These are phyloP conservation scores for Thyatira batis DNA, from an alignment of 2,888 invertebrate species.

Conservation along the genomic window DNA sequence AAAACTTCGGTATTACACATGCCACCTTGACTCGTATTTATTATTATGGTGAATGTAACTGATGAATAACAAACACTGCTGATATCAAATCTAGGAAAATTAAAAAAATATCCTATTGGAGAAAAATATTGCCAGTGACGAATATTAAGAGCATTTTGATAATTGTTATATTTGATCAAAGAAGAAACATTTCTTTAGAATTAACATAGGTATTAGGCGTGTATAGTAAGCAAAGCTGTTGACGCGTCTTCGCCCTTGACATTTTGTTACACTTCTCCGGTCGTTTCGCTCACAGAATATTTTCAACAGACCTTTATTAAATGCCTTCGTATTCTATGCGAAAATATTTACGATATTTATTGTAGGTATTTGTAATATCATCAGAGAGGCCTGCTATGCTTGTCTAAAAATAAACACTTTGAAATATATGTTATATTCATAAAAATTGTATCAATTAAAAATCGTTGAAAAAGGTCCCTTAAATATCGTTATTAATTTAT, in stretches of 20 bases:
- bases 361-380: background rate
- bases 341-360: slow-evolving; percentile 19
- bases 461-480: too few relatives aligned
- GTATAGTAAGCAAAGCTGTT: slow-evolving; percentile 21
- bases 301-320: slow-evolving; percentile 45
- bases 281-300: slow-evolving; percentile 41
- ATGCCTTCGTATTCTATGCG: slow-evolving; percentile 39
- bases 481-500: too few relatives aligned
- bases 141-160: too few relatives aligned
- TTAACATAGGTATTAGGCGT: background rate
- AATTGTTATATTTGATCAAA: too few relatives aligned
- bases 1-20: background rate
- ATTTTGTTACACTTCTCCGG: slow-evolving; percentile 60
- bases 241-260: slow-evolving; percentile 57
- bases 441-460: too few relatives aligned
- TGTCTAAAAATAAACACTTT: background rate
- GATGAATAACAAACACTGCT: too few relatives aligned
- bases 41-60: too few relatives aligned
- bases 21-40: too few relatives aligned
- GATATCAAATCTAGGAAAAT: too few relatives aligned
- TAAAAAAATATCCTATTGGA: too few relatives aligned
- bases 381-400: background rate
- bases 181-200: background rate
- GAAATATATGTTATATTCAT: too few relatives aligned
- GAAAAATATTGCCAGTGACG: too few relatives aligned